Conservation (phyloP, 2,888 invertebrate species). For the Dynastes maya region DNA sequence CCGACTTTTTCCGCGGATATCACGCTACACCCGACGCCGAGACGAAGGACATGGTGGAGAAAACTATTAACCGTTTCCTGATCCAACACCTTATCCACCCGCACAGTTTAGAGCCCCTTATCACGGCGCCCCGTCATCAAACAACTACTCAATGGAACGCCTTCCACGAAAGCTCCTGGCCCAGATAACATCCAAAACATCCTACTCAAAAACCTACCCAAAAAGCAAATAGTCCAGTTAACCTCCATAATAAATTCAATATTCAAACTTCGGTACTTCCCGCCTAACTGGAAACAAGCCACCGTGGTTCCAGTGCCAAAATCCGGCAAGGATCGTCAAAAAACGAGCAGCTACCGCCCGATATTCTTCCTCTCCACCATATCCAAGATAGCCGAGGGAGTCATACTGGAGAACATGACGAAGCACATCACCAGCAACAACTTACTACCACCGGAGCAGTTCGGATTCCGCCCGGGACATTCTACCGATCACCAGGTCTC, state of each 20-base stretch:
- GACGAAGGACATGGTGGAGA: background rate
- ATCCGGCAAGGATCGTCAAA: too few species aligned
- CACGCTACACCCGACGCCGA: background rate
- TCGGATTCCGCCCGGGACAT: slow-evolving; percentile 59
- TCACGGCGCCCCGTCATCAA: background rate
- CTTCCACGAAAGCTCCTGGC: slow-evolving; percentile 44
- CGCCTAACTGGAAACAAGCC: slow-evolving; percentile 58
- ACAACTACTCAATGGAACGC: slow-evolving; percentile 7
- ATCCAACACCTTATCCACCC: slow-evolving; percentile 6
- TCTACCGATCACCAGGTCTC: slow-evolving; percentile 60
- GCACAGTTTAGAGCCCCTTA: too few species aligned
- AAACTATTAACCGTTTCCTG: background rate
- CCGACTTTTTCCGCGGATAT: background rate
- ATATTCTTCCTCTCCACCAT: too few species aligned
- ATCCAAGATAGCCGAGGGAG: slow-evolving; percentile 57
- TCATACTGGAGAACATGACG: slow-evolving; percentile 36
- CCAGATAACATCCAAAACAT: slow-evolving; percentile 45
- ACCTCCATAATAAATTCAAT: slow-evolving; percentile 38
- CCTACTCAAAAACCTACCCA: slow-evolving; percentile 29
- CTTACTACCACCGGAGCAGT: slow-evolving; percentile 54
- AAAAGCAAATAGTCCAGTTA: slow-evolving; percentile 27
- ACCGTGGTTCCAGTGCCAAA: background rate
- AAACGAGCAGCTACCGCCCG: too few species aligned
- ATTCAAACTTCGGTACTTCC: slow-evolving; percentile 53
- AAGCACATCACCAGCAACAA: slow-evolving; percentile 43